A percentile compares a stretch with the other conserved stretches of the same genome.
phyloP scores from a whole-genome alignment of 2,113 vertebrate genomes.

The Tragulus kanchil region DNA sequence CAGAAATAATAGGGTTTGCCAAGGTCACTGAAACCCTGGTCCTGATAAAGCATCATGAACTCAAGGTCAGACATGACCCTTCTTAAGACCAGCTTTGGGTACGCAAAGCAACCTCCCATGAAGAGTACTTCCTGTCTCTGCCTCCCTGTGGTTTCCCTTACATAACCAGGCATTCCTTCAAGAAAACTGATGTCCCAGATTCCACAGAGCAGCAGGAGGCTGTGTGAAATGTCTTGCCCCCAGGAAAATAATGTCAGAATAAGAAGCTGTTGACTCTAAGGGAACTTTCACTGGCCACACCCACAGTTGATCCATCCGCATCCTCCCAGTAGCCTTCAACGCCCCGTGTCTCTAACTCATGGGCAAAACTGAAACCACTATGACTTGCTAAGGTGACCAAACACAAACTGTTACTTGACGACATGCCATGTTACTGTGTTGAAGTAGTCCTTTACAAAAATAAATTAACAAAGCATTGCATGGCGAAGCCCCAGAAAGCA shows the following conservation, averaged over 20 bases:
- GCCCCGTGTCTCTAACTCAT: background rate
- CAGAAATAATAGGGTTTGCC: background rate
- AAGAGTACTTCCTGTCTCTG: constrained; percentile 35
- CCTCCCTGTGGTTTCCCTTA: constrained; percentile 66
- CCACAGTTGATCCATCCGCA: background rate
- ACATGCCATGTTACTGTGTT: background rate
- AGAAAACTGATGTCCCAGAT: background rate
- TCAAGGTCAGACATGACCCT: background rate
- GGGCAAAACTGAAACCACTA: background rate
- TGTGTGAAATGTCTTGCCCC: constrained; percentile 67
- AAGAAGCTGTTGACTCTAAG: background rate
- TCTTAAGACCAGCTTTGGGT: constrained; percentile 40
- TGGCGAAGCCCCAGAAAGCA: background rate
- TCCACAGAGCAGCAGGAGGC: constrained; percentile 62
- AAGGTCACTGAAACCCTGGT: background rate
- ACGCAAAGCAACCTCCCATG: background rate
- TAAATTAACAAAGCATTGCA: background rate
- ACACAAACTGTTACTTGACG: background rate
- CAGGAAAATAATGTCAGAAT: background rate
- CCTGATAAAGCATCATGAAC: background rate
- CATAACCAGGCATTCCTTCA: accelerated
- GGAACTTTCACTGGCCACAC: background rate
- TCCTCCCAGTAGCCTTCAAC: background rate
- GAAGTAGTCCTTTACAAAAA: background rate
- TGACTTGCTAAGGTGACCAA: background rate